Conservation (phyloP, 1,140 invertebrate genomes). For the Acromyrmex echinatior region DNA sequence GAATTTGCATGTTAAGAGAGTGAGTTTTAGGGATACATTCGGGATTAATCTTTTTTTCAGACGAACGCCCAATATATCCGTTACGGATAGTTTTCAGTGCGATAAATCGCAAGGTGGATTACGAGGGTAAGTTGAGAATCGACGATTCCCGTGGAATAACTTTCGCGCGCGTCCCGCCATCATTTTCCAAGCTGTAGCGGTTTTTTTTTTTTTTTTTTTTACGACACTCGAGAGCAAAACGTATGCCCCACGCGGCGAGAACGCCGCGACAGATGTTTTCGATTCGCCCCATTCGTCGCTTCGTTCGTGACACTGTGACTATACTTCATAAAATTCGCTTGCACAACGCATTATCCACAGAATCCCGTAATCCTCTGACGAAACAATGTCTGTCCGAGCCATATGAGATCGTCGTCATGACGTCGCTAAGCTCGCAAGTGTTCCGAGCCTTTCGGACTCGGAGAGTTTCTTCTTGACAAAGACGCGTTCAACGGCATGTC, state of each 20-base stretch:
- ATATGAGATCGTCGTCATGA: neutral
- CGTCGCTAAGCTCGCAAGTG: neutral
- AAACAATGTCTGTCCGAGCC: slow-evolving; percentile 19
- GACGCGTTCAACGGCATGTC: neutral
- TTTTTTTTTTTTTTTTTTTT: slow-evolving; percentile 13
- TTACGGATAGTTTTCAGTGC: neutral
- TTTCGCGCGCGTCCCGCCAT: neutral
- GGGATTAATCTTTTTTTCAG: neutral
- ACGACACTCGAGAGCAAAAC: slow-evolving; percentile 41
- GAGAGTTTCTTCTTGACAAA: neutral
- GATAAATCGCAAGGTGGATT: slow-evolving; percentile 45
- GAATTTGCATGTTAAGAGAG: no score
- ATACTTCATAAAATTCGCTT: slow-evolving; percentile 51
- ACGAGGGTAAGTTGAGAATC: neutral
- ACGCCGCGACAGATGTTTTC: slow-evolving; percentile 75
- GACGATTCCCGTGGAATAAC: neutral
- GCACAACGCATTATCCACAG: slow-evolving; percentile 35
- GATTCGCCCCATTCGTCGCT: slow-evolving; percentile 55
- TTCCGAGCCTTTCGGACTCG: neutral
- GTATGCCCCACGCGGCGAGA: slow-evolving; percentile 75
- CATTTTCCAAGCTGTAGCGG: slow-evolving; percentile 51
- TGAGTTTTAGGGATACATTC: neutral
- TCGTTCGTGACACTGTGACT: slow-evolving; percentile 26
- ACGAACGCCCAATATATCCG: neutral
- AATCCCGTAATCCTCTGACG: slow-evolving; percentile 5